Conservation (phyloP, 2,113 vertebrate genomes). For the Lepus europaeus region DNA sequence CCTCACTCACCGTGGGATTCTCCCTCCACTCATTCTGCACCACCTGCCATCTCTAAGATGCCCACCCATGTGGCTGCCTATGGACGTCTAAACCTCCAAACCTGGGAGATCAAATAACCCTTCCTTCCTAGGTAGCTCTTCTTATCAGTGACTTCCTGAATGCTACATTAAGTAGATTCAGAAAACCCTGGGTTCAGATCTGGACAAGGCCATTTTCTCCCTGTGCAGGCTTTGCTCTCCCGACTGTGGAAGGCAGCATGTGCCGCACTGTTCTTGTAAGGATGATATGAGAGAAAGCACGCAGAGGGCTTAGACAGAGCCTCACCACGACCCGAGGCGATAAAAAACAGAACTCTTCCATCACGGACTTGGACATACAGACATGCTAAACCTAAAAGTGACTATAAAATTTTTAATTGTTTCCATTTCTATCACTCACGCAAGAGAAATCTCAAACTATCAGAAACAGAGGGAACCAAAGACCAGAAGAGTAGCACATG, state of each 20-base stretch:
- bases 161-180: background rate
- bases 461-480: slow-evolving; percentile 6
- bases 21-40: too few relatives aligned
- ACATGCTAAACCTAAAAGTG: slow-evolving; percentile 44
- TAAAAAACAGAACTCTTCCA: background rate
- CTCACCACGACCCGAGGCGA: slow-evolving; percentile 35
- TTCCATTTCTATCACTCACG: slow-evolving; percentile 15
- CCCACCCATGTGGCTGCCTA: too few relatives aligned
- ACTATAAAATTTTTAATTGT: background rate
- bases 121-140: too few relatives aligned
- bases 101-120: too few relatives aligned
- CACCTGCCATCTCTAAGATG: too few relatives aligned
- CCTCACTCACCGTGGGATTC: too few relatives aligned
- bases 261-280: background rate
- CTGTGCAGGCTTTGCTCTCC: background rate
- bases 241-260: background rate
- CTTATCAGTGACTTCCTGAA: slow-evolving; percentile 23
- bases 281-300: background rate
- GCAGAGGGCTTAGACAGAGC: background rate
- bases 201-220: slow-evolving; percentile 7
- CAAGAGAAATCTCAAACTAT: background rate
- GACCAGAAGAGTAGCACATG: background rate
- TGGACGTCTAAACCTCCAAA: too few relatives aligned
- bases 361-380: slow-evolving; percentile 11
- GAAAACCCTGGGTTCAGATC: slow-evolving; percentile 17